A percentile compares a stretch with the other conserved stretches of the same genome.
Conservation (phyloP, 2,113 vertebrate species). For the Macheiramphus alcinus region DNA sequence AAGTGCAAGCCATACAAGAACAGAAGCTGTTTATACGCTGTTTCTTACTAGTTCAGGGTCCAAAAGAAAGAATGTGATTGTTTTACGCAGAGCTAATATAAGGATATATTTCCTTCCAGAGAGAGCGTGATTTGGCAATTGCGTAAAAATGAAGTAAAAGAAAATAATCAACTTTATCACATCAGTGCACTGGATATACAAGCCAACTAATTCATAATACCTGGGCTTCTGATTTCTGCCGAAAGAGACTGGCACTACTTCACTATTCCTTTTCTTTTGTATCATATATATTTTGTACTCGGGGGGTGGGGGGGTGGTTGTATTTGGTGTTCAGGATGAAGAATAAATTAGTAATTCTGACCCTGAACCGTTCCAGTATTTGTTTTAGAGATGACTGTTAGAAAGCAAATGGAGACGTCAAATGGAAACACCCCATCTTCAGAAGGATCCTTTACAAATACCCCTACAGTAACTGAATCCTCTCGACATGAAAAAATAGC, state of each 20-base stretch:
- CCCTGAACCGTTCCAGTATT: slow-evolving; percentile 56
- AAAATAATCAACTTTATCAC: background rate
- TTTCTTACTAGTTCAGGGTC: slow-evolving; percentile 20
- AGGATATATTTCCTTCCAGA: background rate
- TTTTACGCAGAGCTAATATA: slow-evolving; percentile 20
- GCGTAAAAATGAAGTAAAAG: background rate
- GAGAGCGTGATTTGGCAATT: background rate
- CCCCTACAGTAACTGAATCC: slow-evolving; percentile 70
- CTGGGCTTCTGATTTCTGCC: background rate
- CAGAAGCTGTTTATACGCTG: background rate
- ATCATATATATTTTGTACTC: background rate
- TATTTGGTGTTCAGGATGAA: slow-evolving; percentile 8
- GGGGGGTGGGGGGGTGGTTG: background rate
- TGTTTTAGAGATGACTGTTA: slow-evolving; percentile 39
- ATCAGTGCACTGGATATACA: background rate
- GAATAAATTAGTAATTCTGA: slow-evolving; percentile 2
- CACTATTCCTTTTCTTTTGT: background rate
- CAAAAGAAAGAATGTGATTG: slow-evolving; percentile 21
- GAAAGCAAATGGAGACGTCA: background rate
- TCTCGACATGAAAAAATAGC: slow-evolving; percentile 66
- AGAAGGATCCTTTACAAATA: slow-evolving; percentile 22
- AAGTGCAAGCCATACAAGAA: slow-evolving; percentile 15
- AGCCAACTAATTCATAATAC: background rate
- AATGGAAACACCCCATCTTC: slow-evolving; percentile 8
- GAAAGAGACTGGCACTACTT: background rate